phyloP scores from a whole-genome alignment of 1,140 invertebrate species.

The Lycorma delicatula region DNA sequence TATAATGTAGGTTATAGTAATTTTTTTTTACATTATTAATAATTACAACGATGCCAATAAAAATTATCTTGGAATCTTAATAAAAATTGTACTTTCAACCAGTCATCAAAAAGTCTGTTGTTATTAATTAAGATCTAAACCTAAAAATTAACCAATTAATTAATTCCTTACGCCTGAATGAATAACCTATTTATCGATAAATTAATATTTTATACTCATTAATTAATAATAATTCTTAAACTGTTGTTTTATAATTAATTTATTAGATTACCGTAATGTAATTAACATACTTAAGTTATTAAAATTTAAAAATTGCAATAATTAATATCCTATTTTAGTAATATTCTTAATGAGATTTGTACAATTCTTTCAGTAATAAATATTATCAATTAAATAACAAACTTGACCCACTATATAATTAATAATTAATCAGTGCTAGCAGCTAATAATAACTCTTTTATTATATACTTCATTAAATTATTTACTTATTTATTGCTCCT shows the following conservation, averaged over 20 bases:
- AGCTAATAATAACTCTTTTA: not conserved
- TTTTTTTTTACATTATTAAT: slow-evolving; percentile 8
- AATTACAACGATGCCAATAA: slow-evolving; percentile 22
- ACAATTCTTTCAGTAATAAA: slow-evolving; percentile 20
- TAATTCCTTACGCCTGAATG: slow-evolving; percentile 28
- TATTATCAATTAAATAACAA: slow-evolving; percentile 8
- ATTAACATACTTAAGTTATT: slow-evolving; percentile 19
- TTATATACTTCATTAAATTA: slow-evolving; percentile 14
- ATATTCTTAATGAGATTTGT: slow-evolving; percentile 23
- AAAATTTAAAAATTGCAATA: slow-evolving; percentile 25
- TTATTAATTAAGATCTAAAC: slow-evolving; percentile 24
- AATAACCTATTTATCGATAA: slow-evolving; percentile 26
- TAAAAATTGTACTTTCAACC: slow-evolving; percentile 27
- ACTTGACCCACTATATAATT: slow-evolving; percentile 25
- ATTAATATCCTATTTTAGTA: slow-evolving; percentile 26
- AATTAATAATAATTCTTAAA: slow-evolving; percentile 3
- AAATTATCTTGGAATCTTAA: slow-evolving; percentile 27
- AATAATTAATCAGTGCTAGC: slow-evolving; percentile 14
- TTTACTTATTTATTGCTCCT: slow-evolving; percentile 27
- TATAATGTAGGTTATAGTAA: not conserved
- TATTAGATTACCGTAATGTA: slow-evolving; percentile 25
- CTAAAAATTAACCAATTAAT: slow-evolving; percentile 27
- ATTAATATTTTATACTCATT: too few relatives aligned
- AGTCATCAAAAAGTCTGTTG: slow-evolving; percentile 20
- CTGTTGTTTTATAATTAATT: slow-evolving; percentile 23